Conservation (phyloP, 2,113 vertebrate species). For the Lepus europaeus region DNA sequence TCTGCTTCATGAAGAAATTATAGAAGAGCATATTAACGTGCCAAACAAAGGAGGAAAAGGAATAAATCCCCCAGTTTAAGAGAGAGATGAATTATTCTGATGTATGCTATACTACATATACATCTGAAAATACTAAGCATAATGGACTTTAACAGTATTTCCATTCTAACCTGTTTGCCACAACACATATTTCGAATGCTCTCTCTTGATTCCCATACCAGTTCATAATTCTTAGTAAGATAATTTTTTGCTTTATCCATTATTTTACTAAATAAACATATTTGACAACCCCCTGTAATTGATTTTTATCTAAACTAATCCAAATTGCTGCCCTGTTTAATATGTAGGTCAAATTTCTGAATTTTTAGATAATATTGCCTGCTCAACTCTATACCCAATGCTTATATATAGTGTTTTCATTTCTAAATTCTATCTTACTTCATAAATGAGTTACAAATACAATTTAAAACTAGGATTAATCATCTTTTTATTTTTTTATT, state of each 20-base stretch:
- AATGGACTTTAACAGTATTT: neutral
- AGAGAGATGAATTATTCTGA: neutral
- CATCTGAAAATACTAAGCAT: neutral
- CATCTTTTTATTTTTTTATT: neutral
- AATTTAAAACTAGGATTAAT: neutral
- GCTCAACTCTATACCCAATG: neutral
- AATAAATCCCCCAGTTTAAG: neutral
- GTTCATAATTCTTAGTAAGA: neutral
- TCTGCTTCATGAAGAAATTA: slow-evolving; percentile 7
- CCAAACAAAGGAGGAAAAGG: neutral
- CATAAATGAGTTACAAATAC: neutral
- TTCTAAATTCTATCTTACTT: slow-evolving; percentile 15
- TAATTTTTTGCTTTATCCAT: neutral
- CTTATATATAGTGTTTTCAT: neutral
- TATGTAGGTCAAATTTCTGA: slow-evolving; percentile 23
- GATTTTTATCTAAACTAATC: neutral
- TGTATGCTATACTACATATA: neutral
- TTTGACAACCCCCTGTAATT: neutral
- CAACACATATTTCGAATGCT: neutral
- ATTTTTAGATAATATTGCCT: neutral
- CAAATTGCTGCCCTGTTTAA: neutral
- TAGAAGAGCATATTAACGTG: neutral
- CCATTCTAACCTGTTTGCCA: neutral
- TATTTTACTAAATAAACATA: neutral
- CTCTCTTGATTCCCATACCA: neutral